Percentiles rank a stretch among this genome's conserved stretches.
Evolutionary conservation across 2,797 vertebrate genomes (phyloP).

Genomic region (Amniataba percoides): DNA sequence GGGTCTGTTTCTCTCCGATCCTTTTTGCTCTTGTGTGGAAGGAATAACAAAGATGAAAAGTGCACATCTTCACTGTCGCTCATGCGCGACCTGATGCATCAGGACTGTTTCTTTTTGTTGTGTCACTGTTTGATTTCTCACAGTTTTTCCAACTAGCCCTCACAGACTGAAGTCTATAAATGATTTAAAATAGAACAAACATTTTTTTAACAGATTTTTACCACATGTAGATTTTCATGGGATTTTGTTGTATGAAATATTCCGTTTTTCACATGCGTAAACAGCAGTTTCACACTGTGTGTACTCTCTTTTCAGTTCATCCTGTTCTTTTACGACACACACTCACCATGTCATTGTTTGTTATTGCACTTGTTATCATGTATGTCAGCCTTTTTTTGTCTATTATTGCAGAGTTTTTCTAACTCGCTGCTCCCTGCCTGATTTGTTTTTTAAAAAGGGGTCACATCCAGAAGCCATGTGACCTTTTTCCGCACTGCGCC

Average conservation of each 20-base stretch:
- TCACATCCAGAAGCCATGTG: constrained; percentile 47
- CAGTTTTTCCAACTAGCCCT: background rate
- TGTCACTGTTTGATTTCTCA: background rate
- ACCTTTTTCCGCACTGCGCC: constrained; percentile 15
- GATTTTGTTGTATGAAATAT: background rate
- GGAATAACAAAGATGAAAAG: constrained; percentile 41
- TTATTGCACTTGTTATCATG: constrained; percentile 41
- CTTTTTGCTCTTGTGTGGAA: constrained; percentile 18
- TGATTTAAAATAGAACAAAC: background rate
- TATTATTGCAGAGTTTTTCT: constrained; percentile 36
- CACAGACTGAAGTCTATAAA: background rate
- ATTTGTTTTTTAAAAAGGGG: constrained; percentile 34
- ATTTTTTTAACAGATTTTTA: background rate
- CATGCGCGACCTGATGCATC: constrained; percentile 2
- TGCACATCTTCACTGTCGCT: constrained; percentile 10
- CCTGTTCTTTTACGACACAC: constrained; percentile 13
- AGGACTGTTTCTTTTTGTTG: background rate
- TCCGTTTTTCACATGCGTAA: background rate
- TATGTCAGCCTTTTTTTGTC: constrained; percentile 9
- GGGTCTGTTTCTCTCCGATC: constrained; percentile 37
- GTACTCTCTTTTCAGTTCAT: background rate
- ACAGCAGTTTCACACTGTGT: constrained; percentile 3
- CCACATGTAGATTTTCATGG: background rate
- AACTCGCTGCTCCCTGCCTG: constrained; percentile 16
- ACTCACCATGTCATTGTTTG: constrained; percentile 15